Conservation (phyloP, 2,888 invertebrate species). For the Congeria kusceri region DNA sequence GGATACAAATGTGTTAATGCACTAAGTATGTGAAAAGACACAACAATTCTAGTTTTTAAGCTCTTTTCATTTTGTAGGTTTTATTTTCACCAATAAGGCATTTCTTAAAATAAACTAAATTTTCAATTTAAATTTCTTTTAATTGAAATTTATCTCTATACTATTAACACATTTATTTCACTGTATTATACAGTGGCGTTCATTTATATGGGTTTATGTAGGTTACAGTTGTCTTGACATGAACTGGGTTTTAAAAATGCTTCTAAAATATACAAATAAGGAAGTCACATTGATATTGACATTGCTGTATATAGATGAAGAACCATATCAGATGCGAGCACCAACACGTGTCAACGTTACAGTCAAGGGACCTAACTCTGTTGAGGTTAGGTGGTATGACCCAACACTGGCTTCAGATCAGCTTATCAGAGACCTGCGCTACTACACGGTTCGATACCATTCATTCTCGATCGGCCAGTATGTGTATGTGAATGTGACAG, state of each 20-base stretch:
- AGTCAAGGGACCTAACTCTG: slow-evolving; percentile 19
- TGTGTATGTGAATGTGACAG: slow-evolving; percentile 55
- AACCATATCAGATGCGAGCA: slow-evolving; percentile 55
- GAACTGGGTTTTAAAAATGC: not conserved
- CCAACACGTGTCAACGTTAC: slow-evolving; percentile 33
- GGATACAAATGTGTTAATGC: slow-evolving; percentile 45
- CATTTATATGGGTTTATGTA: too few species aligned
- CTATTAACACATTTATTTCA: too few species aligned
- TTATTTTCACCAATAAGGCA: too few species aligned
- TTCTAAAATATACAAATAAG: not conserved
- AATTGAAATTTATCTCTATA: too few species aligned
- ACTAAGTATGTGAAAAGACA: slow-evolving; percentile 38
- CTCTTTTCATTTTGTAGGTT: too few species aligned
- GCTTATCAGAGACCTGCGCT: slow-evolving; percentile 51
- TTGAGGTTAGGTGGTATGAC: slow-evolving; percentile 51
- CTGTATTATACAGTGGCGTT: too few species aligned
- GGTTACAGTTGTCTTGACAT: too few species aligned
- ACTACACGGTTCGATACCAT: slow-evolving; percentile 57
- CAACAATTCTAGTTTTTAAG: too few species aligned
- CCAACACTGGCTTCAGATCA: slow-evolving; percentile 50
- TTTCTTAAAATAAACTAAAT: too few species aligned
- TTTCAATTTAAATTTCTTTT: too few species aligned
- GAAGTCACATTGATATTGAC: not conserved
- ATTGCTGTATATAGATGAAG: slow-evolving; percentile 31
- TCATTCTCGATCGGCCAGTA: slow-evolving; percentile 53